phyloP scores from a whole-genome alignment of 2,888 invertebrate species.

The Yponomeuta malinellus region DNA sequence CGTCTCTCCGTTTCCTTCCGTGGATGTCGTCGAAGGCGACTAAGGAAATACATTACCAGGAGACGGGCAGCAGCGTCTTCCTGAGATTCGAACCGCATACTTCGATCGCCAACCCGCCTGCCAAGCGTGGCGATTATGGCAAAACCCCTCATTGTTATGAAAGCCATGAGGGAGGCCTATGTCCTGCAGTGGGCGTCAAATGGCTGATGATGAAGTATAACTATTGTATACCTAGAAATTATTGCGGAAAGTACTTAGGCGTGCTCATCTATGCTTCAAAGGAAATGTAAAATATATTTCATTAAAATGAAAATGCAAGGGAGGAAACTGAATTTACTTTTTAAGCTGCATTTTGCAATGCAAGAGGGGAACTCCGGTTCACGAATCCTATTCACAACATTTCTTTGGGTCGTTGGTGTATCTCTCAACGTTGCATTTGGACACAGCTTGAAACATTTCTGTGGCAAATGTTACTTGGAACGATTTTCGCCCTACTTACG shows the following conservation, averaged over 20 bases:
- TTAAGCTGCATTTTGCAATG: conserved; percentile 7
- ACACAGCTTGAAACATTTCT: not conserved
- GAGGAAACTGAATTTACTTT: conserved; percentile 8
- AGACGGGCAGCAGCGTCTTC: no score
- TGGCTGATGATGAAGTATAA: not conserved
- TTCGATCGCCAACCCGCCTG: no score
- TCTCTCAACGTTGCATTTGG: not conserved
- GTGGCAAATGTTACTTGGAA: not conserved
- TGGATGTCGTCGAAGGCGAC: no score
- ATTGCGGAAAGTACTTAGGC: not conserved
- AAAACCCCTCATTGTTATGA: no score
- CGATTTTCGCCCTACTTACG: not conserved
- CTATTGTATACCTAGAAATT: not conserved
- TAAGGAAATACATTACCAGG: not conserved
- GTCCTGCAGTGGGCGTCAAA: no score
- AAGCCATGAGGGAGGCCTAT: no score
- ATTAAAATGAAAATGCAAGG: conserved; percentile 29
- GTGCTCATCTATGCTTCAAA: not conserved
- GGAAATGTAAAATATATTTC: not conserved
- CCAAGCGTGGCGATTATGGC: no score
- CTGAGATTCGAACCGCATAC: no score
- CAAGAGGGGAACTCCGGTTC: conserved; percentile 6
- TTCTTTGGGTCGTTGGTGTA: conserved; percentile 5
- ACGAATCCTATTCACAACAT: conserved; percentile 8
- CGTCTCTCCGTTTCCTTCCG: no score